These are phyloP conservation scores for Gallirallus australis DNA, from an alignment of 2,797 vertebrate species.

Conservation along the genomic window DNA sequence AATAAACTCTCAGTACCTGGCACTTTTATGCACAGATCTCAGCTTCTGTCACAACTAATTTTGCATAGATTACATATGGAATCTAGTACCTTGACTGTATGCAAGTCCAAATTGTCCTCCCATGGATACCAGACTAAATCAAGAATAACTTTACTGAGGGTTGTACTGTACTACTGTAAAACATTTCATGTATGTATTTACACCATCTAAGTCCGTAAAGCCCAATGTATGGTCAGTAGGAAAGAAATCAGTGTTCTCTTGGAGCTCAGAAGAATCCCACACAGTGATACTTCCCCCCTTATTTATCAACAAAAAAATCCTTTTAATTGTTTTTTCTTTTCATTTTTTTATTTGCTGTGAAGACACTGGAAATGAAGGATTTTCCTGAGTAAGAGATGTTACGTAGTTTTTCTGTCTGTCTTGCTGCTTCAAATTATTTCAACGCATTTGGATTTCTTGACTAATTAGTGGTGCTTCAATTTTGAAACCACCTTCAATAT, in stretches of 20 bases:
- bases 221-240: accelerated
- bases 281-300: background rate
- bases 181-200: background rate
- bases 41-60: background rate
- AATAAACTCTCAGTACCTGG: background rate
- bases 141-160: background rate
- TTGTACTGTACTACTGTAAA: background rate
- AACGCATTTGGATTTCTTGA: background rate
- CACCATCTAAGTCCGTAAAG: background rate
- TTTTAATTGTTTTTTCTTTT: background rate
- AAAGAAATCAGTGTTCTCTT: background rate
- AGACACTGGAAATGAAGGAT: background rate
- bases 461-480: background rate
- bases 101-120: background rate
- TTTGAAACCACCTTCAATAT: background rate
- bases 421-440: background rate
- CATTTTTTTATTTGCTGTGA: background rate
- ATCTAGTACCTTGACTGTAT: background rate
- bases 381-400: background rate
- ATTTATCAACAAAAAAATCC: background rate
- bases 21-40: background rate
- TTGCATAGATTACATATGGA: background rate
- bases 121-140: background rate
- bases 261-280: background rate
- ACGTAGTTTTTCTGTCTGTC: background rate